Evolutionary conservation across 2,113 vertebrate genomes (phyloP).

Genomic region (Pica pica): DNA sequence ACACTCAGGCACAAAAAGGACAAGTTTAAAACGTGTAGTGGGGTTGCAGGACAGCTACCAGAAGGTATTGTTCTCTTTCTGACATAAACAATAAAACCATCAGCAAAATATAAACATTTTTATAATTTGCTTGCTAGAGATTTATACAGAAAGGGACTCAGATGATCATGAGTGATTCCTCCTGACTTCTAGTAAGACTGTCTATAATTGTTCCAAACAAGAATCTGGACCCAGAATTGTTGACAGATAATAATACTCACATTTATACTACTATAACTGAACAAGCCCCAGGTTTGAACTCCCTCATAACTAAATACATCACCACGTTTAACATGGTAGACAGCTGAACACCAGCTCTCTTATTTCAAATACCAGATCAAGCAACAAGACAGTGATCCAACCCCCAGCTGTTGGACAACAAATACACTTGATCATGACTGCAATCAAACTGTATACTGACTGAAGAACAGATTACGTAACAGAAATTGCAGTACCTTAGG

Average conservation of each 20-base stretch:
- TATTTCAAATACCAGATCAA: slow-evolving; percentile 52
- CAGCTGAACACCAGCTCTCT: slow-evolving; percentile 23
- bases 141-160: slow-evolving; percentile 22
- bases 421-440: slow-evolving; percentile 32
- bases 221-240: neutral
- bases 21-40: neutral
- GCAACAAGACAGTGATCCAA: slow-evolving; percentile 41
- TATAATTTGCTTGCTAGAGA: neutral
- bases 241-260: neutral
- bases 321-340: neutral
- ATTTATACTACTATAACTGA: slow-evolving; percentile 6
- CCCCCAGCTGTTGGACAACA: slow-evolving; percentile 8
- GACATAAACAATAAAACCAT: neutral
- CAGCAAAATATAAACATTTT: neutral
- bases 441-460: slow-evolving; percentile 38
- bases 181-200: neutral
- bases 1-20: neutral
- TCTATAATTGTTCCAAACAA: neutral
- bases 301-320: neutral
- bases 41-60: neutral
- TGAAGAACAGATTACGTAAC: slow-evolving; percentile 55
- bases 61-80: neutral
- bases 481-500: slow-evolving; percentile 75
- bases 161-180: neutral
- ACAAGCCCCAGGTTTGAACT: neutral